phyloP scores from a whole-genome alignment of 2,888 invertebrate species.

The Caradrina clavipalpis region DNA sequence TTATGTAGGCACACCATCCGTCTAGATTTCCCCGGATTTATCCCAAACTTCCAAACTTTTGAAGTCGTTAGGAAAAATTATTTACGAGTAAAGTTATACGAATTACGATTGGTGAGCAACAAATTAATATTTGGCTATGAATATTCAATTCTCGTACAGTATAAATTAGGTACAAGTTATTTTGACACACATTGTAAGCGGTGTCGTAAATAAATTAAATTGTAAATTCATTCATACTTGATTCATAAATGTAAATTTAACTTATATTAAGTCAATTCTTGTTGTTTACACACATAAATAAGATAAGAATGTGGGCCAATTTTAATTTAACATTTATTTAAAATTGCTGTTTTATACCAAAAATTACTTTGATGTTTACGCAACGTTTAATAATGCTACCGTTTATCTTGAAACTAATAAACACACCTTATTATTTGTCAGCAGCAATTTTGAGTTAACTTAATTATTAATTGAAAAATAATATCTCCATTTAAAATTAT shows the following conservation, averaged over 20 bases:
- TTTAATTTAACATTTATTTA: slow-evolving; percentile 5
- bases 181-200: slow-evolving; percentile 32
- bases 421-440: too few species aligned
- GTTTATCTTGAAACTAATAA: too few species aligned
- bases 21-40: slow-evolving; percentile 49
- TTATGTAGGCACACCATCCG: slow-evolving; percentile 43
- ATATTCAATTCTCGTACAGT: slow-evolving; percentile 15
- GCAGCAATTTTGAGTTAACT: too few species aligned
- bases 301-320: slow-evolving; percentile 34
- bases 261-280: slow-evolving; percentile 2
- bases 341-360: neutral
- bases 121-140: slow-evolving; percentile 33
- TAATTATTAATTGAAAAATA: too few species aligned
- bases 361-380: neutral
- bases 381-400: too few species aligned
- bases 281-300: slow-evolving; percentile 36
- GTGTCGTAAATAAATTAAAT: slow-evolving; percentile 29
- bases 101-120: slow-evolving; percentile 29
- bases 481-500: too few species aligned
- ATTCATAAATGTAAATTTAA: slow-evolving; percentile 35
- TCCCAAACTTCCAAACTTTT: slow-evolving; percentile 49
- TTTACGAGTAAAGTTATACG: slow-evolving; percentile 31
- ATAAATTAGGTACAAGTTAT: slow-evolving; percentile 23
- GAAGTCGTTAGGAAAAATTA: slow-evolving; percentile 42
- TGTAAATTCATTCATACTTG: slow-evolving; percentile 36